Percentiles rank a stretch among this genome's conserved stretches.
Conservation (phyloP, 2,888 invertebrate species). For the Mylabris sibirica region DNA sequence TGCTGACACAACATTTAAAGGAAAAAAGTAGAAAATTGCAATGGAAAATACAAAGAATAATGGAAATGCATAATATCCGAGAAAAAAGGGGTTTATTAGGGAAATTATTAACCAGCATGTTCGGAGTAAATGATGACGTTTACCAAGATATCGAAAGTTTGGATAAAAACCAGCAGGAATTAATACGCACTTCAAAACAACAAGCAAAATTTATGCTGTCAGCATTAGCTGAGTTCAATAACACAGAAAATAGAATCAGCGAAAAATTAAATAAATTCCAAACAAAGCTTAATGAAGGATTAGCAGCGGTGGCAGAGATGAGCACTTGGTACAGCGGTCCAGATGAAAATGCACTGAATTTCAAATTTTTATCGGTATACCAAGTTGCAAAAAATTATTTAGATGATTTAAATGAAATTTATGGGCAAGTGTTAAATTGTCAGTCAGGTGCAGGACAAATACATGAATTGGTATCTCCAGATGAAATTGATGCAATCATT, state of each 20-base stretch:
- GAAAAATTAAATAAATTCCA: constrained; percentile 9
- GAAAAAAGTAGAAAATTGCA: constrained; percentile 7
- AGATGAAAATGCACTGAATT: background rate
- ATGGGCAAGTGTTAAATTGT: background rate
- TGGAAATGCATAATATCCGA: background rate
- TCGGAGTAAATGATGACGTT: constrained; percentile 25
- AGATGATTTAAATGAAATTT: constrained; percentile 13
- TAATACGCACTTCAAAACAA: constrained; percentile 17
- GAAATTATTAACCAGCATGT: constrained; percentile 17
- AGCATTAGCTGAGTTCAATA: constrained; percentile 18
- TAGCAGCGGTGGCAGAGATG: constrained; percentile 10
- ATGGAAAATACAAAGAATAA: background rate
- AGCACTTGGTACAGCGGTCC: constrained; percentile 16
- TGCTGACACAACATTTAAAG: constrained; percentile 7
- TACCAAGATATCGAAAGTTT: constrained; percentile 19
- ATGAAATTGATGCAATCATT: constrained; percentile 3
- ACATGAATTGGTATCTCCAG: background rate
- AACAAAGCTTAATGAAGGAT: constrained; percentile 16
- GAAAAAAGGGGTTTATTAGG: constrained; percentile 17
- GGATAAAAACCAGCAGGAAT: constrained; percentile 21
- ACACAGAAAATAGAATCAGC: constrained; percentile 16
- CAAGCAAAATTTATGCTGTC: too few species aligned
- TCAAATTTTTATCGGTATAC: background rate
- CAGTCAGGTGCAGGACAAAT: background rate
- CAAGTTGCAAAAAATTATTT: constrained; percentile 17